Evolutionary conservation across 2,113 vertebrate species (phyloP).

Genomic region (Catharus fuscescens): DNA sequence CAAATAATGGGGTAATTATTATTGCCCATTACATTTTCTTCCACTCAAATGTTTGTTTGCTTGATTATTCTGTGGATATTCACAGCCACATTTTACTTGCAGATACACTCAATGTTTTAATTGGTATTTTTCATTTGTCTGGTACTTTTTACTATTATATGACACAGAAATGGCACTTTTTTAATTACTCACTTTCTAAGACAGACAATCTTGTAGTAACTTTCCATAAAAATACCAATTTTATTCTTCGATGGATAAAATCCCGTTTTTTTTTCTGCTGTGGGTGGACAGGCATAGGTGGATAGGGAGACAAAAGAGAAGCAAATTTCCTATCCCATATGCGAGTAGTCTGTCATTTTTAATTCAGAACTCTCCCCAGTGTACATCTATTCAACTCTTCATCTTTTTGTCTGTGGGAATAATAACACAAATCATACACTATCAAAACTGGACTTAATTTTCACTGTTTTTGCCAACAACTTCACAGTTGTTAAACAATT

Average conservation of each 20-base stretch:
- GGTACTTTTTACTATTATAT: not conserved
- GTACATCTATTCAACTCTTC: not conserved
- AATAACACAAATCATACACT: not conserved
- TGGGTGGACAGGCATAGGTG: not conserved
- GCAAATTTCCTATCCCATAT: not conserved
- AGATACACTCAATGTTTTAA: not conserved
- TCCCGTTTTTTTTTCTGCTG: fast-evolving
- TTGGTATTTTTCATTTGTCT: not conserved
- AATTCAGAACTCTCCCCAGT: not conserved
- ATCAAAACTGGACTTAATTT: not conserved
- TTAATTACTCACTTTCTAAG: not conserved
- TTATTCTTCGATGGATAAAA: not conserved
- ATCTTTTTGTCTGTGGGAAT: not conserved
- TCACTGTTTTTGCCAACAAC: not conserved
- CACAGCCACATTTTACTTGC: not conserved
- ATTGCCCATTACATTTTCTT: not conserved
- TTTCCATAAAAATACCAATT: not conserved
- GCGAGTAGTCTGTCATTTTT: not conserved
- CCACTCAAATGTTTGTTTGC: not conserved
- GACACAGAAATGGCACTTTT: not conserved
- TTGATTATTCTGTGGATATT: not conserved
- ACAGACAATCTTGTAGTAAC: not conserved
- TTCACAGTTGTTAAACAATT: not conserved
- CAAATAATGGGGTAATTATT: not conserved
- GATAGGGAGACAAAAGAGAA: not conserved